A percentile compares a stretch with the other conserved stretches of the same genome.
phyloP scores from a whole-genome alignment of 53 echinoderm and acorn worm species.

The Actinopyga echinites region DNA sequence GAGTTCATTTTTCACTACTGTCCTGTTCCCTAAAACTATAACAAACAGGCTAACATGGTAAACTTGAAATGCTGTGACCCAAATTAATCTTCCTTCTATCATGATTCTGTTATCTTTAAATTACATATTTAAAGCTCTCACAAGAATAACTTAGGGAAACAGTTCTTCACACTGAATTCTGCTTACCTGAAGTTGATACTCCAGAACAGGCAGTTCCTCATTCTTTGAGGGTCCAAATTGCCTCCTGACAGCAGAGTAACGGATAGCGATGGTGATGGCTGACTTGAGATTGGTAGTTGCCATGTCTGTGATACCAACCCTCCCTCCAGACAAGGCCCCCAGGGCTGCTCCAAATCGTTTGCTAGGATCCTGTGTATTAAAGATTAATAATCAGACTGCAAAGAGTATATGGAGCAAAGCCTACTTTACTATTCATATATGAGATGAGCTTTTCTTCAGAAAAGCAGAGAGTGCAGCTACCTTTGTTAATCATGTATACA shows the following conservation, averaged over 20 bases:
- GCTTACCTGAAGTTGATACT: slow-evolving; percentile 90
- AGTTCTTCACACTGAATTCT: not conserved
- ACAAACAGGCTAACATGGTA: too few relatives aligned
- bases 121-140: too few relatives aligned
- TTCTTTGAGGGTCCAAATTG: slow-evolving; percentile 87
- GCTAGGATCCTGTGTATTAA: slow-evolving; percentile 68
- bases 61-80: too few relatives aligned
- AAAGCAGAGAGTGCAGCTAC: too few relatives aligned
- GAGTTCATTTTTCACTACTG: too few relatives aligned
- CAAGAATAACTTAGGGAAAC: too few relatives aligned
- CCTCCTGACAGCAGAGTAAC: slow-evolving; percentile 82
- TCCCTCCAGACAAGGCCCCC: slow-evolving; percentile 80
- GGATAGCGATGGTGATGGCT: slow-evolving; percentile 72
- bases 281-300: slow-evolving; percentile 60
- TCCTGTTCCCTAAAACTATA: too few relatives aligned
- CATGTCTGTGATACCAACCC: slow-evolving; percentile 80
- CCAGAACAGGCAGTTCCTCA: slow-evolving; percentile 81
- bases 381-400: not conserved
- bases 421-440: too few relatives aligned
- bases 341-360: slow-evolving; percentile 86
- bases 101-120: too few relatives aligned
- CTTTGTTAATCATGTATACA: too few relatives aligned
- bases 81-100: too few relatives aligned
- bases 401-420: not conserved
- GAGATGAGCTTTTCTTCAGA: too few relatives aligned